Evolutionary conservation across 2,113 vertebrate species (phyloP).

Genomic region (Dolichallabes microphthalmus): DNA sequence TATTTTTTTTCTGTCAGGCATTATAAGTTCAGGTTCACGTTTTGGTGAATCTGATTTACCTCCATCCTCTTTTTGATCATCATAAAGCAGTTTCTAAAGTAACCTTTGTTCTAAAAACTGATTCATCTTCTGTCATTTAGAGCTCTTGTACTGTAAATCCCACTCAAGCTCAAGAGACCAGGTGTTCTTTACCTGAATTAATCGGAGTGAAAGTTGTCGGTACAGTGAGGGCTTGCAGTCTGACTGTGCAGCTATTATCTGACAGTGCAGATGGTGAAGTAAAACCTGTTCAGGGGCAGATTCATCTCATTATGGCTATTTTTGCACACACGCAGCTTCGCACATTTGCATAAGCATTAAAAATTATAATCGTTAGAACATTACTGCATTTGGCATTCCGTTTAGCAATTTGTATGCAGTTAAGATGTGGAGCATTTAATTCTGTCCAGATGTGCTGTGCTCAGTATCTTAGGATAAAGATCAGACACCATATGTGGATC

Average conservation of each 20-base stretch:
- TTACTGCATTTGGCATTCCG: not conserved
- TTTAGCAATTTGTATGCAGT: not conserved
- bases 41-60: not conserved
- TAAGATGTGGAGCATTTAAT: not conserved
- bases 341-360: slow-evolving; percentile 21
- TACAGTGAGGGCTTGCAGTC: slow-evolving; percentile 12
- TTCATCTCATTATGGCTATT: slow-evolving; percentile 19
- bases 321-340: slow-evolving; percentile 3
- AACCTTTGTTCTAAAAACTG: not conserved
- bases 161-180: not conserved
- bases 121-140: slow-evolving; percentile 1
- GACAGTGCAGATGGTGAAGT: slow-evolving; percentile 18
- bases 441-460: not conserved
- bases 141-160: not conserved
- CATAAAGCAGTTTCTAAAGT: not conserved
- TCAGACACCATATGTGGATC: slow-evolving; percentile 13
- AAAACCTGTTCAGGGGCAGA: not conserved
- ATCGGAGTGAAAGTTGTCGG: slow-evolving; percentile 24
- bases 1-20: not conserved
- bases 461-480: not conserved
- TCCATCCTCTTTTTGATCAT: not conserved
- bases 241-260: slow-evolving; percentile 19
- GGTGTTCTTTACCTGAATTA: slow-evolving; percentile 11
- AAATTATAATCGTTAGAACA: slow-evolving; percentile 7
- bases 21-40: not conserved